Evolutionary conservation across 30 jellyfish, hydroid and myxozoan genomes (phyloP).

Genomic region (Aurelia sp.): DNA sequence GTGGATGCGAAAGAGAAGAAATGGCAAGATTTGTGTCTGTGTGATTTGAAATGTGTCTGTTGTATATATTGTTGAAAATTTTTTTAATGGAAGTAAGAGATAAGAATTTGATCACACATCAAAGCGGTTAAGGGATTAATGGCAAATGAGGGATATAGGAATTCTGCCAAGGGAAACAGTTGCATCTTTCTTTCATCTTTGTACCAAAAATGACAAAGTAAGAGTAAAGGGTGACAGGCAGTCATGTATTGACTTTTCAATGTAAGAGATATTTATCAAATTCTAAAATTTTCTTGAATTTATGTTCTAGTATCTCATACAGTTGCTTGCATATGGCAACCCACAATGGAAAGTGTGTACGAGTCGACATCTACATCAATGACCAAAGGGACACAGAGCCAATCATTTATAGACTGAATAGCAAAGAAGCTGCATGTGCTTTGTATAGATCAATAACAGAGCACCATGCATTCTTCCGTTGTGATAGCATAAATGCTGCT

Average conservation of each 20-base stretch:
- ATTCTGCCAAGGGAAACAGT: no score
- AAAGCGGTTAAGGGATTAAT: no score
- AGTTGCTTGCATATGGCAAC: conserved; percentile 93
- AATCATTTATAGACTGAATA: conserved; percentile 68
- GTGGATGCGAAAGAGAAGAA: no score
- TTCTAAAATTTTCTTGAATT: no score
- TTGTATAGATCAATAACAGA: conserved; percentile 94
- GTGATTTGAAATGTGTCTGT: no score
- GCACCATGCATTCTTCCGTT: conserved; percentile 96
- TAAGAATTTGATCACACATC: no score
- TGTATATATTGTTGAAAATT: no score
- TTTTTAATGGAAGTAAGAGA: no score
- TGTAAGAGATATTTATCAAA: background rate
- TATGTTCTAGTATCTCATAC: conserved; percentile 83
- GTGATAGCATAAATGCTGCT: conserved; percentile 94
- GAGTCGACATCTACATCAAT: conserved; percentile 58
- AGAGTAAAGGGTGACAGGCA: background rate
- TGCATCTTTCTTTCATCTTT: no score
- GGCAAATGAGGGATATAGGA: no score
- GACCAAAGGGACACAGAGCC: conserved; percentile 84
- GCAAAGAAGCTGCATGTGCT: conserved; percentile 97
- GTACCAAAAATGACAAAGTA: no score
- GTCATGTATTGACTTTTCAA: background rate
- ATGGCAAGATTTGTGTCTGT: no score
- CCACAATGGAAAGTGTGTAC: conserved; percentile 91